phyloP scores from a whole-genome alignment of 2,113 vertebrate species.

The Rynchops niger region DNA sequence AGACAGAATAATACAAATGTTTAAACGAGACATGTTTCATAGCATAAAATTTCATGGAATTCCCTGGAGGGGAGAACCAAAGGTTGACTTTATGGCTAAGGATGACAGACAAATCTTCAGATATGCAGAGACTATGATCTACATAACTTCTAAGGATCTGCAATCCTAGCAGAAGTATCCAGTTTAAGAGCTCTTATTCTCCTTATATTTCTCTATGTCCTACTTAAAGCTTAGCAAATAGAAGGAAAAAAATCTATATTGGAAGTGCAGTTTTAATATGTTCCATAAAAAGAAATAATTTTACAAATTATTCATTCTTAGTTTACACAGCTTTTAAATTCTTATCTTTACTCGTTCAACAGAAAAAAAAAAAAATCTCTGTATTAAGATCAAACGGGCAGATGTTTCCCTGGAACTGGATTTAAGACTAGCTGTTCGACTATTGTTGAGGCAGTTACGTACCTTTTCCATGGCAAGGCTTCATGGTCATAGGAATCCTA shows the following conservation, averaged over 20 bases:
- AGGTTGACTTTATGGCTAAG: background rate
- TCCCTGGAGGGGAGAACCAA: conserved; percentile 13
- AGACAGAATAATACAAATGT: background rate
- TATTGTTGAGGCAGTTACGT: background rate
- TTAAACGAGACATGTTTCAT: background rate
- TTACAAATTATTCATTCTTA: background rate
- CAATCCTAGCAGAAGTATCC: background rate
- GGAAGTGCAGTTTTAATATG: background rate
- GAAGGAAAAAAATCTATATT: background rate
- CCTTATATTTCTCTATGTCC: background rate
- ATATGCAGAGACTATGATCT: background rate
- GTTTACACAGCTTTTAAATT: background rate
- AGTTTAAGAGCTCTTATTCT: background rate
- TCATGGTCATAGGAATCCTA: background rate
- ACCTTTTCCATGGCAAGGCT: background rate
- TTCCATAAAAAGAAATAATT: background rate
- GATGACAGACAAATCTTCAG: background rate
- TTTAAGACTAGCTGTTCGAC: background rate
- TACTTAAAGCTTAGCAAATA: background rate
- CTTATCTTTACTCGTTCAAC: background rate
- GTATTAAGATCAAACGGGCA: background rate
- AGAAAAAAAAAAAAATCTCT: background rate
- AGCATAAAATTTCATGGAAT: conserved; percentile 34
- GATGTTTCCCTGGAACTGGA: background rate
- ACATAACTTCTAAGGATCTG: background rate